Conservation (phyloP, 2,888 invertebrate species). For the Spicauda simplicius region DNA sequence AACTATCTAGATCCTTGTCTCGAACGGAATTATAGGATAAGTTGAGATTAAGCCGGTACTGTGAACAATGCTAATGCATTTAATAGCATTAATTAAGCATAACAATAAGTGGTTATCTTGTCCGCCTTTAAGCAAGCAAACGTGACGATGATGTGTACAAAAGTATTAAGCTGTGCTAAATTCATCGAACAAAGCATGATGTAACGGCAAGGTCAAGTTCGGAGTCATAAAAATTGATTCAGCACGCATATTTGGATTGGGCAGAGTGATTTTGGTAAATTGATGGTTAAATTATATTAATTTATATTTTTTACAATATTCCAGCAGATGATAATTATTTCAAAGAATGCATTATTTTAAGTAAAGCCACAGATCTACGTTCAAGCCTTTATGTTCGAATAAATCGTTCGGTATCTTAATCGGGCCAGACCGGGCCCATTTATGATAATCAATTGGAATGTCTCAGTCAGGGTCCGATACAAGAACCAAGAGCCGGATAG, state of each 20-base stretch:
- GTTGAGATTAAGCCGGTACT: constrained; percentile 11
- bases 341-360: constrained; percentile 13
- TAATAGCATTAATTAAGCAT: constrained; percentile 31
- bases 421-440: constrained; percentile 58
- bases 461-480: constrained; percentile 55
- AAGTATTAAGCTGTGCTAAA: constrained; percentile 41
- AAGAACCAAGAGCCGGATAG: constrained; percentile 50
- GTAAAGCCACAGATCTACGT: constrained; percentile 17
- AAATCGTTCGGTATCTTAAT: constrained; percentile 50
- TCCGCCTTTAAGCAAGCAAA: constrained; percentile 39
- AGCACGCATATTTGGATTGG: constrained; percentile 43
- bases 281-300: background rate
- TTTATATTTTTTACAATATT: constrained; percentile 5
- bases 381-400: constrained; percentile 1
- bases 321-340: background rate
- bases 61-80: constrained; percentile 33
- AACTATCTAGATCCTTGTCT: constrained; percentile 34
- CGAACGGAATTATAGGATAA: constrained; percentile 30
- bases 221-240: constrained; percentile 56
- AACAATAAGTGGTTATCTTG: constrained; percentile 33
- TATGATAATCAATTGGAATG: constrained; percentile 66
- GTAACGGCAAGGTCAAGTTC: constrained; percentile 69
- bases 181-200: constrained; percentile 48
- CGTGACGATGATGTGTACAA: constrained; percentile 45
- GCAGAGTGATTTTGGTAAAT: background rate